A percentile compares a stretch with the other conserved stretches of the same genome.
These are phyloP conservation scores for Eulemur albifrons DNA, from an alignment of 2,797 vertebrate genomes.

Conservation along the genomic window DNA sequence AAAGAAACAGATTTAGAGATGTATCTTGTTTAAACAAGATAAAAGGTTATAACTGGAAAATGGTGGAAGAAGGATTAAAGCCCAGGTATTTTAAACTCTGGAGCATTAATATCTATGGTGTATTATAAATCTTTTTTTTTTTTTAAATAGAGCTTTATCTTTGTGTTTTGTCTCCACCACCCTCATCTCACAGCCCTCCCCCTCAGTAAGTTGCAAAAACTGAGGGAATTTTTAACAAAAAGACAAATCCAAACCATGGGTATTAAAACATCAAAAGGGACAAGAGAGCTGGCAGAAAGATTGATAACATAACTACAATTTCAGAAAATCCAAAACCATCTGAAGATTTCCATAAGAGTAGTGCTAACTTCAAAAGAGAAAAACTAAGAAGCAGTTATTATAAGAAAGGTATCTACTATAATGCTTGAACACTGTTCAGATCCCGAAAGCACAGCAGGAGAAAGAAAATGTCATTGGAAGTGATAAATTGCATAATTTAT, in stretches of 20 bases:
- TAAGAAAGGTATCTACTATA: background rate
- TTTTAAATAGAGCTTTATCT: background rate
- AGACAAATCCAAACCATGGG: background rate
- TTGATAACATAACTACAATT: background rate
- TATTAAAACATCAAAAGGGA: background rate
- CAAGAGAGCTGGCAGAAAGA: background rate
- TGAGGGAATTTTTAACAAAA: background rate
- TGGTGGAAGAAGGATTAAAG: background rate
- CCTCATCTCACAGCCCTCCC: background rate
- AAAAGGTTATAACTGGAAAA: background rate
- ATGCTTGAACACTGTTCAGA: background rate
- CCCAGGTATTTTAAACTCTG: background rate
- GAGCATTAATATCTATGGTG: background rate
- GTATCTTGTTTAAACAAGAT: background rate
- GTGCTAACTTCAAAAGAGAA: background rate
- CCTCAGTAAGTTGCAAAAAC: background rate
- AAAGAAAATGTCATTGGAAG: background rate
- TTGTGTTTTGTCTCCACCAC: background rate
- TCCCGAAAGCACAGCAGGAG: background rate
- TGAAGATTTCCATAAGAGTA: background rate
- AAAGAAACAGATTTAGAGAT: background rate
- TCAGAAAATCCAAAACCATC: background rate
- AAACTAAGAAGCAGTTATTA: background rate
- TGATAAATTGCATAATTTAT: background rate
- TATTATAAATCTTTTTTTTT: background rate